phyloP scores from a whole-genome alignment of 2,113 vertebrate genomes.

The Chaenocephalus aceratus region DNA sequence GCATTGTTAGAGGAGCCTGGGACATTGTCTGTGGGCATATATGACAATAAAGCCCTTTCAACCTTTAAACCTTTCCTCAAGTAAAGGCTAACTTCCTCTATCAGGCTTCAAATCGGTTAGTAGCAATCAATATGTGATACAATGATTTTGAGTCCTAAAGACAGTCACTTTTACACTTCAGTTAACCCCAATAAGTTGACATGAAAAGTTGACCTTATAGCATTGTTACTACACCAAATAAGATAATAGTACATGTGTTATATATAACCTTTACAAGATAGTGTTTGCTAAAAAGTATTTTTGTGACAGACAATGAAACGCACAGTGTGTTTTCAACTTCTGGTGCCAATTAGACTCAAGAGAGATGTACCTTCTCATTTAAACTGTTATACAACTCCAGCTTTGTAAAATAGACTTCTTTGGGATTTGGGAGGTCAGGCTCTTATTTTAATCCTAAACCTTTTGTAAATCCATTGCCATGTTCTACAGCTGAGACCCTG shows the following conservation, averaged over 20 bases:
- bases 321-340: not conserved
- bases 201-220: not conserved
- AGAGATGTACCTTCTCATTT: not conserved
- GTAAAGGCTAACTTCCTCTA: too few species aligned
- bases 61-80: too few species aligned
- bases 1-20: too few species aligned
- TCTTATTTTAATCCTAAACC: not conserved
- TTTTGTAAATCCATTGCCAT: not conserved
- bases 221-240: not conserved
- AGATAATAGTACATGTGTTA: not conserved
- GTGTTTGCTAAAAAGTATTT: too few species aligned
- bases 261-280: too few species aligned
- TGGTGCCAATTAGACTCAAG: not conserved
- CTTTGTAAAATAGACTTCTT: constrained; percentile 1
- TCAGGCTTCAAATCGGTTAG: too few species aligned
- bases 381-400: not conserved
- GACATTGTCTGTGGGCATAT: too few species aligned
- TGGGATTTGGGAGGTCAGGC: not conserved
- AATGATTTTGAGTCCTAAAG: too few species aligned
- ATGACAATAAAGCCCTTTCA: too few species aligned
- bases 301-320: not conserved
- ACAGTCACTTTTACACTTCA: too few species aligned
- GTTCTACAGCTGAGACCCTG: not conserved
- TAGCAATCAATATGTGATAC: too few species aligned
- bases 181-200: not conserved